These are phyloP conservation scores for Leptodactylus fallax DNA, from an alignment of 2,797 vertebrate genomes.

Conservation along the genomic window DNA sequence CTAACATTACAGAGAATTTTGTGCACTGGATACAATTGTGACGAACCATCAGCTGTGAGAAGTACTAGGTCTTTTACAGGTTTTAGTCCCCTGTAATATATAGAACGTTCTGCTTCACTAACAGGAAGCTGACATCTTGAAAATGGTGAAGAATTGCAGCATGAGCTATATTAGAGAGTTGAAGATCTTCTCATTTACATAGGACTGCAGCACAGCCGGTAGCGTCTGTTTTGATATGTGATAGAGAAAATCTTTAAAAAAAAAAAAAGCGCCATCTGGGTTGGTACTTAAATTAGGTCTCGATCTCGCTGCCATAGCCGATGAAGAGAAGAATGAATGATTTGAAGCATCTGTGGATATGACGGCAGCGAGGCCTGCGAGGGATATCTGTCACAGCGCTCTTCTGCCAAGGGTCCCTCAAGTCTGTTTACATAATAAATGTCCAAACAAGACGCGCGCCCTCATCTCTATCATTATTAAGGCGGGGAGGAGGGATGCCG, in stretches of 20 bases:
- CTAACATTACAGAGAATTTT: too few species aligned
- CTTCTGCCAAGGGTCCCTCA: constrained; percentile 16
- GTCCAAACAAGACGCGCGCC: not conserved
- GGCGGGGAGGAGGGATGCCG: not conserved
- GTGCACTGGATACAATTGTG: too few species aligned
- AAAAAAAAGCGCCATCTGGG: constrained; percentile 22
- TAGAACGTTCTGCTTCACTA: too few species aligned
- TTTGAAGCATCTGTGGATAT: constrained; percentile 29
- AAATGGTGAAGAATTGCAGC: too few species aligned
- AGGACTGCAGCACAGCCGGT: not conserved
- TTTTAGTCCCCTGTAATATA: too few species aligned
- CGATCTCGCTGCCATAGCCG: constrained; percentile 11
- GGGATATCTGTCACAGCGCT: not conserved
- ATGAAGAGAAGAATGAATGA: constrained; percentile 24
- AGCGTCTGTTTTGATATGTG: not conserved
- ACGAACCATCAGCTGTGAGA: too few species aligned
- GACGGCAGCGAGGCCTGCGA: constrained; percentile 30
- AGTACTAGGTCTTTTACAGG: too few species aligned
- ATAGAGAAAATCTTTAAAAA: not conserved
- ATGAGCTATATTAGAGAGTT: too few species aligned
- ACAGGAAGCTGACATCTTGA: too few species aligned
- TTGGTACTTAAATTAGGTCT: constrained; percentile 27
- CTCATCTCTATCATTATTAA: not conserved
- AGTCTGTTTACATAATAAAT: constrained; percentile 12
- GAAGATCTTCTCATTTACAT: not conserved